A percentile compares a stretch with the other conserved stretches of the same genome.
Evolutionary conservation across 2,113 vertebrate genomes (phyloP).

Genomic region (Gasterosteus aculeatus): DNA sequence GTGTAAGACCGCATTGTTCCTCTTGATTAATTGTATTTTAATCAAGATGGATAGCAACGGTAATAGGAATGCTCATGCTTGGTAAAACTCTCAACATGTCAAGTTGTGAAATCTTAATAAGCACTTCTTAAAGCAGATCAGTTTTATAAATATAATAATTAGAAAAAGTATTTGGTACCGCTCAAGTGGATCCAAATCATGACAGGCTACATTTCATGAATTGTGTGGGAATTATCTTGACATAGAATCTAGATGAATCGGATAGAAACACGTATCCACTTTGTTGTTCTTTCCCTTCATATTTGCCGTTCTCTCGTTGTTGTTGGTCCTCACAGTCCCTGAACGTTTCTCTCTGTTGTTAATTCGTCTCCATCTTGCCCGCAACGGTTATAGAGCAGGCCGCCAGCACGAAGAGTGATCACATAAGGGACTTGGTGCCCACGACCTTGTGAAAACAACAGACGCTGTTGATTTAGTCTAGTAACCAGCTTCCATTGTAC

Average conservation of each 20-base stretch:
- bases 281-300: background rate
- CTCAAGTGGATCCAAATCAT: slow-evolving; percentile 22
- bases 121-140: background rate
- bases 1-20: background rate
- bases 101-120: background rate
- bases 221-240: background rate
- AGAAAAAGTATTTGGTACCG: background rate
- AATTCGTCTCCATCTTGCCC: slow-evolving; percentile 23
- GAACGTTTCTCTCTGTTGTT: background rate
- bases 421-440: slow-evolving; percentile 38
- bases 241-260: background rate
- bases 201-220: slow-evolving; percentile 11
- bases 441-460: slow-evolving; percentile 38
- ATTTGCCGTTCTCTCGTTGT: background rate
- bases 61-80: background rate
- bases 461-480: slow-evolving; percentile 39
- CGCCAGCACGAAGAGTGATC: slow-evolving; percentile 14
- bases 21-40: background rate
- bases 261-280: background rate
- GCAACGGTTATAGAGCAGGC: background rate
- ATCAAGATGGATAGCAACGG: background rate
- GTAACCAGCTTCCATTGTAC: slow-evolving; percentile 12
- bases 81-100: background rate
- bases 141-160: background rate
- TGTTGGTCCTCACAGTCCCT: background rate